Evolutionary conservation across 2,113 vertebrate species (phyloP).

Genomic region (Triplophysa dalaica): DNA sequence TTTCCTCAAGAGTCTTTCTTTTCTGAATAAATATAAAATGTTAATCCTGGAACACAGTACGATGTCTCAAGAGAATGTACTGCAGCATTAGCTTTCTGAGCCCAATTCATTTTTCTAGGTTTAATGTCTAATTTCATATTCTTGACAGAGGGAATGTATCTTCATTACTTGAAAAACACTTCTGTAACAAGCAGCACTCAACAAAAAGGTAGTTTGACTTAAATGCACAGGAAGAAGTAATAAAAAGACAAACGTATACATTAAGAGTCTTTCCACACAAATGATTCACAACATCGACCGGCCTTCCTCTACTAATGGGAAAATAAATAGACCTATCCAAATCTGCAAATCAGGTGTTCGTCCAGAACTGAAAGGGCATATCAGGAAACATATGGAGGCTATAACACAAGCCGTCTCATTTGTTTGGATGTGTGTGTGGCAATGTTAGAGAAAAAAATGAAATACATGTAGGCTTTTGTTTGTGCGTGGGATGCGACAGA

Average conservation of each 20-base stretch:
- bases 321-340: constrained; percentile 48
- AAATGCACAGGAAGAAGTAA: not conserved
- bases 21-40: not conserved
- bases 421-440: constrained; percentile 5
- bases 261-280: not conserved
- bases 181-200: not conserved
- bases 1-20: not conserved
- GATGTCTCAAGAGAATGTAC: not conserved
- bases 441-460: not conserved
- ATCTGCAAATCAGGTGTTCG: constrained; percentile 39
- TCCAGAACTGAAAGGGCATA: constrained; percentile 30
- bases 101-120: not conserved
- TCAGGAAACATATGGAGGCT: constrained; percentile 37
- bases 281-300: constrained; percentile 10
- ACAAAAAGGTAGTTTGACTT: not conserved
- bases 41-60: constrained; percentile 7
- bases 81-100: not conserved
- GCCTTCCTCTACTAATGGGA: constrained; percentile 40
- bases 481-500: constrained; percentile 13
- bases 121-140: not conserved
- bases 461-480: constrained; percentile 29
- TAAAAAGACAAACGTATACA: not conserved
- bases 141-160: not conserved
- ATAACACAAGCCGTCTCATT: constrained; percentile 42
- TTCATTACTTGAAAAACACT: not conserved